Base-by-base conservation (phyloP, 2,113 vertebrate species). In the Picathartes gymnocephalus region DNA sequence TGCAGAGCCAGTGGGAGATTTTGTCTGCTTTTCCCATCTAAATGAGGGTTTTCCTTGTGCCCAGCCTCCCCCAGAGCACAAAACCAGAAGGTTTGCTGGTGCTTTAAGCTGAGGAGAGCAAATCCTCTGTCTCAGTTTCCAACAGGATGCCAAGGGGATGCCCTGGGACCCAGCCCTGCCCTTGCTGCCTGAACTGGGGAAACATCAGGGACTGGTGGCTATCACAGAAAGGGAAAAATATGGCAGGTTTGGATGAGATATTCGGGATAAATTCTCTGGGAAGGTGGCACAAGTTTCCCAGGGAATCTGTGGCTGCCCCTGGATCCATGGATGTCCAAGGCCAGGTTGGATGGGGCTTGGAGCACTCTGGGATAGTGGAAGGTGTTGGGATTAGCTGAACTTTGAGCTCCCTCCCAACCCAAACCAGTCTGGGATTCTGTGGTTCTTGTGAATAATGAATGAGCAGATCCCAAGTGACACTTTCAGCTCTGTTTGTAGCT, bases 191-290 rank as follows among this genome's bases (percentile, higher is more conserved):
- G 27, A 39, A 1, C 24, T 7, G 8, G 31, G 40, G 22, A 35
- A 45, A 16, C 8, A 3, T 13, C 9, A 13, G 35, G 56, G 10
- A 6, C 54, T 15, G 3, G 37, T 39, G 81, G 31, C 10, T 70
- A 0, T 14, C 20, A 1, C 1, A 23, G 45, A 18, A 50, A 73
- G 33, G 45, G 65, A 10, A 48, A 74, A 79, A 19, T 1, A 2
- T 1, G 17, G 21, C 33, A 47, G 30, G n/a, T 61, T 61, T 76
- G 54, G 47, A 8, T 25, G 28, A 39, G 69, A 17, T 48, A 31
- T 35, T 20, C 4, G 70, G 40, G 47, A 56, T 42, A 28, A 82
- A 48, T 23, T 22, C 30, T 27, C 40, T 69, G n/a, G 0, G 21
- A 54, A 30, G 12, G 17, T 1, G 33, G 39, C 23, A 54, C 15